Evolutionary conservation across 2,113 vertebrate genomes (phyloP).

Genomic region (Nothocercus nigrocapillus): DNA sequence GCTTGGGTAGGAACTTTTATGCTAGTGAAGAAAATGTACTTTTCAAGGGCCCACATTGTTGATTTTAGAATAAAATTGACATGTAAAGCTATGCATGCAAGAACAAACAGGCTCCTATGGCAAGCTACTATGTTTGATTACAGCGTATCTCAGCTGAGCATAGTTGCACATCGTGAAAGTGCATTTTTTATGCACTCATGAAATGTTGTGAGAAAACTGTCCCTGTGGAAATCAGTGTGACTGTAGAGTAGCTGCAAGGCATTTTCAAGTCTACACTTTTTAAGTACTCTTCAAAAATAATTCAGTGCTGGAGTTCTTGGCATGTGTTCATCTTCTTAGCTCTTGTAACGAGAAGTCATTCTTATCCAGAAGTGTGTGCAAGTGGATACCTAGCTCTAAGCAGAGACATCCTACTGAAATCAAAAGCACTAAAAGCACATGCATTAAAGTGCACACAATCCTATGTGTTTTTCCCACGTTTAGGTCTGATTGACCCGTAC

Average conservation of each 20-base stretch:
- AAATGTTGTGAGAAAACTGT: neutral
- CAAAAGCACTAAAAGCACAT: neutral
- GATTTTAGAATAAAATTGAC: neutral
- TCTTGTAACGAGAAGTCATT: neutral
- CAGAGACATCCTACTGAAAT: neutral
- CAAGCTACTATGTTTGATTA: neutral
- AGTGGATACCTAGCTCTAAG: neutral
- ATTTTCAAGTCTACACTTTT: slow-evolving; percentile 11
- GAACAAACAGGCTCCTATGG: neutral
- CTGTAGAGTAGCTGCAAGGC: neutral
- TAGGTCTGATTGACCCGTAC: neutral
- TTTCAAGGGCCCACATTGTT: neutral
- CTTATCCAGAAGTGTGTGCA: neutral
- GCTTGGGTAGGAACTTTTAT: neutral
- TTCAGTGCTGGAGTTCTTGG: neutral
- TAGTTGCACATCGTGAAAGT: neutral
- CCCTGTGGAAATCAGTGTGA: neutral
- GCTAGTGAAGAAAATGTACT: neutral
- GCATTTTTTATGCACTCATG: slow-evolving; percentile 6
- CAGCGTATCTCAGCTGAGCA: neutral
- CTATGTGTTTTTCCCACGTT: neutral
- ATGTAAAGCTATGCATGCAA: neutral
- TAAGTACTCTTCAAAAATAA: neutral
- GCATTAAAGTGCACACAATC: neutral
- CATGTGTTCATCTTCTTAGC: neutral